Evolutionary conservation across 2,113 vertebrate genomes (phyloP), one percentile per base, ranked within the genome.

Genomic region (Bubo bubo): DNA sequence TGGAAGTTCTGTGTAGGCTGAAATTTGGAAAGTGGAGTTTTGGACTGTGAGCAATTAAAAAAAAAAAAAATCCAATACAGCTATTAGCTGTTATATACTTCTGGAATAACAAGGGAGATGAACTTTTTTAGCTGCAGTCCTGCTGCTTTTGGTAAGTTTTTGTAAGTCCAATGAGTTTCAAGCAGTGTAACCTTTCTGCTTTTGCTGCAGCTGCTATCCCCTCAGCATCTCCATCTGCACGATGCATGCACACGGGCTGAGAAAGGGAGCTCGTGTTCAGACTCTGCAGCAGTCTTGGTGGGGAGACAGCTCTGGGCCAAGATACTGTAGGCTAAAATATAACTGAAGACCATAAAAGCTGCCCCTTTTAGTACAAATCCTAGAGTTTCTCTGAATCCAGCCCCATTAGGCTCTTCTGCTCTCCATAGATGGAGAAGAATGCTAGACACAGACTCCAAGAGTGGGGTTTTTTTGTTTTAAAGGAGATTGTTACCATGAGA

Each of bases 161-260:
- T 47, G 14, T 62, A 83, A 63, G 12, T 77, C 10, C 53, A 35
- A 70, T 37, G 16, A 32, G 43, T 75, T 95, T 66, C 43, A 59
- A 91, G 34, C 47, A 71, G 15, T 12, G 14, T n/a, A 66, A 28
- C 16, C 26, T 50, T 73, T 41, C 68, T 89, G 37, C 17, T 63
- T 43, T 76, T 77, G 30, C 75, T 91, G 79, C 62, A 86, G 50
- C 37, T 56, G 60, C 63, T 74, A 3, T 71, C 16, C 21, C 35
- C 41, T 93, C 32, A 6, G 59, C 37, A n/a, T 39, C 67, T 79
- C 49, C n/a, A 15, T 39, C 74, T 83, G 79, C 73, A 53, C 0
- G 0, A 47, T 27, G 56, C 22, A 24, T 0, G 0, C 4, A 19
- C n/a, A 35, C 53, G 66, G 27, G 43, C 60, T 59, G 35, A 34